These are phyloP conservation scores for Latrodectus geometricus DNA, from an alignment of 1,140 invertebrate species.

Conservation along the genomic window DNA sequence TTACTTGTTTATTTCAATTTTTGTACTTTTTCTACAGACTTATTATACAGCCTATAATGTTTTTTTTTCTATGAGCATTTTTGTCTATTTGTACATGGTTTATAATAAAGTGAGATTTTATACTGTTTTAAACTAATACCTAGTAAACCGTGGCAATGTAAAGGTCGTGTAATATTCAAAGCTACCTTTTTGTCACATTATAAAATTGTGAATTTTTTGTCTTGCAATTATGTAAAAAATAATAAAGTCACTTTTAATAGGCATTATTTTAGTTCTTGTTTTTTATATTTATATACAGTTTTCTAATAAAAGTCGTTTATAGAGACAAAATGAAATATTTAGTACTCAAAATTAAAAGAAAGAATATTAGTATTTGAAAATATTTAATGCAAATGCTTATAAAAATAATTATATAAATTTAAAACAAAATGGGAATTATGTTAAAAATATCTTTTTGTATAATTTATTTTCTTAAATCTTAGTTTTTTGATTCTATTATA, in stretches of 20 bases:
- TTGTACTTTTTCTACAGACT: slow-evolving; percentile 12
- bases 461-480: too few relatives aligned
- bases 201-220: slow-evolving; percentile 32
- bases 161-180: slow-evolving; percentile 4
- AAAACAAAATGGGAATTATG: too few relatives aligned
- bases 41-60: neutral
- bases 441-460: too few relatives aligned
- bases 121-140: slow-evolving; percentile 48
- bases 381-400: too few relatives aligned
- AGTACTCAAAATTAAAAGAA: too few relatives aligned
- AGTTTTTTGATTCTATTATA: too few relatives aligned
- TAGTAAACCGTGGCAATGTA: slow-evolving; percentile 7
- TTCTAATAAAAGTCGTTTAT: too few relatives aligned
- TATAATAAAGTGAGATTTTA: slow-evolving; percentile 60
- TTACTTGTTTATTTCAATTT: slow-evolving; percentile 12
- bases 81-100: slow-evolving; percentile 59
- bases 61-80: slow-evolving; percentile 24
- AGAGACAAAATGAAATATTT: too few relatives aligned
- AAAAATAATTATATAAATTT: too few relatives aligned
- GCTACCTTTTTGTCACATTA: slow-evolving; percentile 1
- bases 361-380: too few relatives aligned
- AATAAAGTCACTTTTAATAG: slow-evolving; percentile 51
- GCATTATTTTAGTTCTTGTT: too few relatives aligned
- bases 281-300: too few relatives aligned
- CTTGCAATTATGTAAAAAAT: slow-evolving; percentile 49